Base-by-base conservation (phyloP, 2,113 vertebrate species). In the Raja brachyura region DNA sequence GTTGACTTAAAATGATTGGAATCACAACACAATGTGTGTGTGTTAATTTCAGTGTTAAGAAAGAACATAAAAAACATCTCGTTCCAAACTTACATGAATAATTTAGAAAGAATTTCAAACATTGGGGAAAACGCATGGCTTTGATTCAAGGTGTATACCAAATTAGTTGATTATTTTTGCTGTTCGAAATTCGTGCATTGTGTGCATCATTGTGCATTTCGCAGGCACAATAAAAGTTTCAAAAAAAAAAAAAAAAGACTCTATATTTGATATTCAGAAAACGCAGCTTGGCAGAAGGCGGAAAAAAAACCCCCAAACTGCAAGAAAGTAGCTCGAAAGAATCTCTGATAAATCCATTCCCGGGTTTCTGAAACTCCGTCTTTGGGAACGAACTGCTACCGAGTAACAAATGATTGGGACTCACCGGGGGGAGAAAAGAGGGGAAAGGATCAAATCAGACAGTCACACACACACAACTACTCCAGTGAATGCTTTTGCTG, bases 291-390 rank as follows among this genome's bases (percentile, higher is more conserved):
- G 4, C n/a, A 86, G 1, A 88, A n/a, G 59, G 11, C 13, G 59
- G 31, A 61, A 63, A 16, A 31, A 48, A 48, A 48, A 48, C 39
- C 39, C 39, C 39, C 13, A n/a, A 8, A 83, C 68, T 0, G 61
- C 83, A 61, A 63, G 28, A 16, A 63, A n/a, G 61, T 25, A n/a
- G 13, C n/a, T 31, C 31, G 28, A 63, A n/a, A 14, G 5, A 31
- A 61, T 25, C 10, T 86, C 28, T 86, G 22, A 48, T 48, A 59
- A n/a, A 61, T 61, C 81, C 22, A 85, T 59, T 63, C 83, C 83
- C n/a, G 28, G 59, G 83, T 88, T 63, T 63, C 83, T 88, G 83
- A 86, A 86, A n/a, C 22, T 86, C 25, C 81, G 81, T 79, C 25
- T 88, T 66, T 63, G 28, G 59, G 28, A 31, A 63, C 79, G 22